Conservation (phyloP, 2,797 vertebrate species). For the Anguilla pacifica region DNA sequence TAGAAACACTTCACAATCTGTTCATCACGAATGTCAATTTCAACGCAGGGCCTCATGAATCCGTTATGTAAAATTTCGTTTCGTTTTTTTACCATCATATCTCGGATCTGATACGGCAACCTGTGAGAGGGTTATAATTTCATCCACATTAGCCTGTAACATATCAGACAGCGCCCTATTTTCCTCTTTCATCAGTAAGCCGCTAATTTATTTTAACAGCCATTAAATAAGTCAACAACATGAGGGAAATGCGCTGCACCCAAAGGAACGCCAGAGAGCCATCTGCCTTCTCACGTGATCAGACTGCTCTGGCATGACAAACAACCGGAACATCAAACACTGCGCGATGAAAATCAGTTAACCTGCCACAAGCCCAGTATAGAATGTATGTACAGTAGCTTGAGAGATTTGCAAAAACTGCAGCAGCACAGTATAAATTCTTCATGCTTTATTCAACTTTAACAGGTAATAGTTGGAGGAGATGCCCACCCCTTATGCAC, state of each 20-base stretch:
- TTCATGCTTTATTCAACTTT: neutral
- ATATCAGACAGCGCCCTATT: neutral
- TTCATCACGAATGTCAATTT: neutral
- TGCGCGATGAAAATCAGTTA: neutral
- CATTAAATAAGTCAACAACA: neutral
- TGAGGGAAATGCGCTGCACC: neutral
- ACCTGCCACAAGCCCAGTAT: neutral
- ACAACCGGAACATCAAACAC: neutral
- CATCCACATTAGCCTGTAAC: neutral
- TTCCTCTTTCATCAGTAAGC: neutral
- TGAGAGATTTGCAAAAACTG: neutral
- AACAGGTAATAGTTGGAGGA: neutral
- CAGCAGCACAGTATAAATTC: neutral
- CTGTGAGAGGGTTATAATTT: neutral
- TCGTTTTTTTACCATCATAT: neutral
- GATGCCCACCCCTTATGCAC: neutral
- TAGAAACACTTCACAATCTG: neutral
- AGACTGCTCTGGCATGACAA: neutral
- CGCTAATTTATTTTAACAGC: neutral
- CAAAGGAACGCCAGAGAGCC: neutral
- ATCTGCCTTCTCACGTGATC: neutral
- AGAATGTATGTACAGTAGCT: neutral
- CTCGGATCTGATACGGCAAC: neutral
- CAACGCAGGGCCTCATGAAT: neutral
- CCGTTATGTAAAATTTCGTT: neutral